Evolutionary conservation across 2,888 invertebrate species (phyloP).

Genomic region (Mylabris sibirica): DNA sequence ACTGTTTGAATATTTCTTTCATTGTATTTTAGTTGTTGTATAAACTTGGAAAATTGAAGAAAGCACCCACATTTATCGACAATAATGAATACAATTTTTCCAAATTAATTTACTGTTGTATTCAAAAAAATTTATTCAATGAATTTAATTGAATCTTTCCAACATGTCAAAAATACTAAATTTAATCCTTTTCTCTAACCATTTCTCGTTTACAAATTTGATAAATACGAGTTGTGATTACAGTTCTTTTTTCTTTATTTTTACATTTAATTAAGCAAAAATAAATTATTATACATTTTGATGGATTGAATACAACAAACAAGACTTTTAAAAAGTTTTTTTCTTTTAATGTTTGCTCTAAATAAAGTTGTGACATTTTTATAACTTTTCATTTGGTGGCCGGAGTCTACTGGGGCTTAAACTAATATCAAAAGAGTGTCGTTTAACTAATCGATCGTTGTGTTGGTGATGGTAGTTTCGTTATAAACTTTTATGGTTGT

Average conservation of each 20-base stretch:
- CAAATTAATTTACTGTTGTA: background rate
- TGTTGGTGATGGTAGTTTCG: background rate
- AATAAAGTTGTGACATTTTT: constrained; percentile 19
- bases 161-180: constrained; percentile 2
- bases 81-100: background rate
- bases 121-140: background rate
- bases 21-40: background rate
- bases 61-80: background rate
- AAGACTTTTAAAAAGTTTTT: background rate
- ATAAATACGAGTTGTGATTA: constrained; percentile 9
- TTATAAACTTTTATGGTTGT: background rate
- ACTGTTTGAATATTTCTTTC: background rate
- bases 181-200: background rate
- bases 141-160: background rate
- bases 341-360: constrained; percentile 37
- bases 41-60: background rate
- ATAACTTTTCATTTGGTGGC: background rate
- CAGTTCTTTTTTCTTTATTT: background rate
- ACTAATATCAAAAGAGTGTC: background rate
- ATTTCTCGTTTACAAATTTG: background rate
- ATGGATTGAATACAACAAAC: background rate
- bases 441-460: background rate
- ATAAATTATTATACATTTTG: background rate
- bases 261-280: background rate
- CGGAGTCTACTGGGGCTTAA: background rate